Evolutionary conservation across 1,140 invertebrate species (phyloP).

Genomic region (Drepana arcuata): DNA sequence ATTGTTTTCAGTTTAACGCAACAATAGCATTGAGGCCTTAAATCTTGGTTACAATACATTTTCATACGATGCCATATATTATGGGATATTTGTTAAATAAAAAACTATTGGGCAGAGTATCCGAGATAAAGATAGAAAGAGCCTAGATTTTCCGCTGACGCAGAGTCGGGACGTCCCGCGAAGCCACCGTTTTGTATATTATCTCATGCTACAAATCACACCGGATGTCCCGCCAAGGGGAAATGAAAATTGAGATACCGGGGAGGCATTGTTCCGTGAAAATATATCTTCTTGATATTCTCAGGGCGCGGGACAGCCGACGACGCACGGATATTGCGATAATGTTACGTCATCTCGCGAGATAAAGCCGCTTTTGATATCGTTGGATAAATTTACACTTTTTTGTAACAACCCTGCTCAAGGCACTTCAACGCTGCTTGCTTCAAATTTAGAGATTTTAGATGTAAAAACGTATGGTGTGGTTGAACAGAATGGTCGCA

Average conservation of each 20-base stretch:
- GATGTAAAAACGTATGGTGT: no score
- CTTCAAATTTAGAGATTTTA: no score
- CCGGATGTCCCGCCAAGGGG: constrained; percentile 52
- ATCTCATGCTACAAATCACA: constrained; percentile 64
- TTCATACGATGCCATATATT: no score
- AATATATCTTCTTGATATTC: constrained; percentile 66
- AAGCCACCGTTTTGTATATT: constrained; percentile 60
- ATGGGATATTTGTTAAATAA: constrained; percentile 30
- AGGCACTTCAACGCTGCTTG: no score
- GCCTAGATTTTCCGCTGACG: constrained; percentile 45
- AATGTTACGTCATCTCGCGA: constrained; percentile 43
- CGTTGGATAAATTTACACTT: constrained; percentile 41
- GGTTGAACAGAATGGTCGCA: no score
- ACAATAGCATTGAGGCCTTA: no score
- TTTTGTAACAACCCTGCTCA: no score
- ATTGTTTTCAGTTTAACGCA: no score
- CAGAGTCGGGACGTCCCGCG: constrained; percentile 35
- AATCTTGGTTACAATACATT: no score
- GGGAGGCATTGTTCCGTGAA: constrained; percentile 60
- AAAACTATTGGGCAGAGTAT: constrained; percentile 30
- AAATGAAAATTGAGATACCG: constrained; percentile 67
- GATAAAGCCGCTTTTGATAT: constrained; percentile 42
- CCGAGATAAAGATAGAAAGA: constrained; percentile 31
- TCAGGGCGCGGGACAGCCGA: constrained; percentile 41
- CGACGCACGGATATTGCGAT: constrained; percentile 54